Percentiles rank a stretch among this genome's conserved stretches.
These are phyloP conservation scores for Tupaia chinensis DNA, from an alignment of 2,113 vertebrate species.

Conservation along the genomic window DNA sequence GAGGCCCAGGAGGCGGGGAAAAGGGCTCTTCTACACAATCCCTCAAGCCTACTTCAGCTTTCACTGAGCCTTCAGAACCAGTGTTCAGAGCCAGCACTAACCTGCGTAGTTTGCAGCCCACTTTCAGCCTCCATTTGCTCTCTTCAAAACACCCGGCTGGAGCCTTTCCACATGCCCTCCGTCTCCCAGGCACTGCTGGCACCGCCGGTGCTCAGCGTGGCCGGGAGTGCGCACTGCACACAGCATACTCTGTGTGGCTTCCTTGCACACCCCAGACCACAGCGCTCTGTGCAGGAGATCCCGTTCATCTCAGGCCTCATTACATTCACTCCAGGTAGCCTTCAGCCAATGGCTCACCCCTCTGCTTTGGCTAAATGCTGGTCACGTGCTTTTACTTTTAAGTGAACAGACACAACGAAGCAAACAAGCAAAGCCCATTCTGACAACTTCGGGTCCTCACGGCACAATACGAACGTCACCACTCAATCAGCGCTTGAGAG, in stretches of 20 bases:
- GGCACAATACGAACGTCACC: not conserved
- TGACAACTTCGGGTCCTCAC: fast-evolving
- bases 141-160: conserved; percentile 8
- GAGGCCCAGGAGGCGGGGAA: conserved; percentile 71
- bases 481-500: not conserved
- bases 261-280: not conserved
- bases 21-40: conserved; percentile 39
- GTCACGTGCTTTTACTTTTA: not conserved
- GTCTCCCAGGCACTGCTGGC: not conserved
- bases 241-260: not conserved
- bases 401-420: not conserved
- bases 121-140: not conserved
- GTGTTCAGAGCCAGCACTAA: not conserved
- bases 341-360: not conserved
- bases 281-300: not conserved
- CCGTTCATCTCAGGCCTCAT: not conserved
- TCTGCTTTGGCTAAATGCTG: not conserved
- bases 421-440: not conserved
- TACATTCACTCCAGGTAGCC: not conserved
- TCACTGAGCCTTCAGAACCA: not conserved
- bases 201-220: fast-evolving
- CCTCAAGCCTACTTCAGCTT: conserved; percentile 19
- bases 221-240: fast-evolving
- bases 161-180: not conserved
- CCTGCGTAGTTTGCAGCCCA: not conserved